phyloP scores from a whole-genome alignment of 2,888 invertebrate species.

The Tipula helvola region DNA sequence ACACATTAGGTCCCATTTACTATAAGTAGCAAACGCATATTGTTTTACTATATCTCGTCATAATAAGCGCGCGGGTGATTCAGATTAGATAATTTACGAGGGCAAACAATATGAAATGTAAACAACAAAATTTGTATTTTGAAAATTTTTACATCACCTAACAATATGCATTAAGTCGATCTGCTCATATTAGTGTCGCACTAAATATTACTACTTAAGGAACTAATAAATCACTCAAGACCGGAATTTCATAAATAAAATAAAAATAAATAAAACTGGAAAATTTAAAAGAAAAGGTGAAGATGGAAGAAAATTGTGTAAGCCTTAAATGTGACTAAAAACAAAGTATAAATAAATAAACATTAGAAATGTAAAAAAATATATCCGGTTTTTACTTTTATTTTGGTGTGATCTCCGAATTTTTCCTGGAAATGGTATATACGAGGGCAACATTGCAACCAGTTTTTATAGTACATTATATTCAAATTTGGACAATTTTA shows the following conservation, averaged over 20 bases:
- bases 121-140: not conserved
- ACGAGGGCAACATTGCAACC: not conserved
- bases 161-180: not conserved
- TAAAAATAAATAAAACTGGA: not conserved
- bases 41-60: not conserved
- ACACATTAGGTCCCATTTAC: not conserved
- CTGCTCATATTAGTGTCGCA: not conserved
- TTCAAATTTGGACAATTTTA: not conserved
- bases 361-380: not conserved
- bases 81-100: not conserved
- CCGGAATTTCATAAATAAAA: not conserved
- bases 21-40: not conserved
- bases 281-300: not conserved
- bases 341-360: not conserved
- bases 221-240: not conserved
- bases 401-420: not conserved
- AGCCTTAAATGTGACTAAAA: not conserved
- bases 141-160: not conserved
- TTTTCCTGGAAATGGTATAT: not conserved
- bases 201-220: not conserved
- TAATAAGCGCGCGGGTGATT: not conserved
- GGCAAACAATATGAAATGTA: not conserved
- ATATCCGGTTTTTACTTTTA: not conserved
- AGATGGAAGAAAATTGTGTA: not conserved
- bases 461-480: not conserved